Evolutionary conservation across 2,113 vertebrate genomes (phyloP).

Genomic region (zebrafish (Danio rerio)): DNA sequence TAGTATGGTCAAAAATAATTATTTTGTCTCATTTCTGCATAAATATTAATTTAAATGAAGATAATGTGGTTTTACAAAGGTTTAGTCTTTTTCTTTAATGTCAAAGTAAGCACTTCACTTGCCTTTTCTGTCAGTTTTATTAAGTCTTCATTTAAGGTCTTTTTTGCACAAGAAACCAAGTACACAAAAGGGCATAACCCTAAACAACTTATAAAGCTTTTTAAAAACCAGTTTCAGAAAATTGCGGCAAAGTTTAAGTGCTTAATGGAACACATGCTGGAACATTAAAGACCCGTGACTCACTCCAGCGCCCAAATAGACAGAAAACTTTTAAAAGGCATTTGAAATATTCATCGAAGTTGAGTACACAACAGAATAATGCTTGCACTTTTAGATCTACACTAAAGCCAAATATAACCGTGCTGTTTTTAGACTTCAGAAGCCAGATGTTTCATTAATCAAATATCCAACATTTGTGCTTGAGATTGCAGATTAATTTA

Average conservation of each 20-base stretch:
- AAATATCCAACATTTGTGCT: not conserved
- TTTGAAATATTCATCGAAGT: slow-evolving; percentile 8
- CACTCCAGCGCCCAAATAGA: not conserved
- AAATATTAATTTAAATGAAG: too few relatives aligned
- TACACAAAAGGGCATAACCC: not conserved
- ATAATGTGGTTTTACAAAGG: too few relatives aligned
- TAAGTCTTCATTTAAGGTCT: too few relatives aligned
- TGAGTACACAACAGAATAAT: not conserved
- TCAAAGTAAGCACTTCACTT: too few relatives aligned
- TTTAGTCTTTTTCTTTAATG: too few relatives aligned
- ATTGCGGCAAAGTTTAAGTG: not conserved
- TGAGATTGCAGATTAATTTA: not conserved
- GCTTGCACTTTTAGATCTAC: not conserved
- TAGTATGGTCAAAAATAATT: too few relatives aligned
- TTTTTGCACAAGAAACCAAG: too few relatives aligned
- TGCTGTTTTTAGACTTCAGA: not conserved
- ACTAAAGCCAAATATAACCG: not conserved
- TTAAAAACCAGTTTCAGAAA: not conserved
- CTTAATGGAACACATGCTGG: not conserved
- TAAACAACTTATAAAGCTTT: slow-evolving; percentile 1
- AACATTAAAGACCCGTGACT: not conserved
- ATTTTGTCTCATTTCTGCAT: too few relatives aligned
- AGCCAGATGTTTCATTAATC: not conserved
- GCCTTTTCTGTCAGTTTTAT: not conserved
- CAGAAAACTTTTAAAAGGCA: not conserved